Evolutionary conservation across 1,140 invertebrate genomes (phyloP), one percentile per base, ranked within the genome.

Genomic region (Eueides isabella): DNA sequence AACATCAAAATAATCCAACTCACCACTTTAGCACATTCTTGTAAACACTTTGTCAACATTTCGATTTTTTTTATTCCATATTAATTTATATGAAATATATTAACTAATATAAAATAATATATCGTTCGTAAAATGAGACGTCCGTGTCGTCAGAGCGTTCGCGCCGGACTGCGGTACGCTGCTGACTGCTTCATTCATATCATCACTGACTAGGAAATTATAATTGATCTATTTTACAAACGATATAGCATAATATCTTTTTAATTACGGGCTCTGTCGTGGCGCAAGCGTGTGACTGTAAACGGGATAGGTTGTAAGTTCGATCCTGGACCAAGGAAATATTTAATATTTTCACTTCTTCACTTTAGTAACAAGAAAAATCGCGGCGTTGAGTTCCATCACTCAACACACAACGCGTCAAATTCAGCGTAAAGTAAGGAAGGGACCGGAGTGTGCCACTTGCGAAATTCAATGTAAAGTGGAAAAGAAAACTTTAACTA

Each of bases 171-270:
- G 48, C 48, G 48, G 48, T 55, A 55, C 23, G 19, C 9, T 23
- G 23, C 48, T 26, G 19, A 55, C 26, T 55, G 2, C 23, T 26
- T 6, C 26, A 7, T 55, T 55, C 48, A 23, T 6, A 0, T 38
- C 35, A 38, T 38, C 35, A 16, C 4, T 55, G 48, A 23, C 2
- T 55, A 55, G n/a, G 7, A 55, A 55, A 55, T 55, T 55, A 55
- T 55, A 55, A 55, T 23, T 55, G 19, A 55, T 44, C 16, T 44
- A 44, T 55, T 55, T 55, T 55, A n/a, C n/a, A n/a, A n/a, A n/a
- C n/a, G 26, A 23, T 26, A 11, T 55, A 55, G 2, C 1, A 55
- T 3, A 2, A 19, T 26, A n/a, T 0, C 6, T 44, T 19, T 16
- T 44, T 44, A 44, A 38, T 38, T 11, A 14, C 2, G 5, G 35